Base-by-base conservation (phyloP, 2,113 vertebrate genomes). In the Myotis yumanensis region DNA sequence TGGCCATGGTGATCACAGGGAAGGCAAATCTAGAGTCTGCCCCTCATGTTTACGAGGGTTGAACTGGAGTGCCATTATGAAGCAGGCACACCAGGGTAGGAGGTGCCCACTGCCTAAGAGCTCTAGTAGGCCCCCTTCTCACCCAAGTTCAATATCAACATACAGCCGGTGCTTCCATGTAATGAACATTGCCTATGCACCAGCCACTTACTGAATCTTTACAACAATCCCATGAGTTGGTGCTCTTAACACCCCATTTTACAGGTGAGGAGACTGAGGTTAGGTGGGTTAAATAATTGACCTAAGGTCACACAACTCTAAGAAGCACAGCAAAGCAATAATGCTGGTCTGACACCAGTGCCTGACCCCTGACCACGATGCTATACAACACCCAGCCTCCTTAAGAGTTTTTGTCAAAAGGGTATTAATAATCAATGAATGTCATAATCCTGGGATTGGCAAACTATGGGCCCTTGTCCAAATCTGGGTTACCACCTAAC, bases 21-120 rank as follows among this genome's bases (percentile, higher is more conserved):
- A 48, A 75, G 66, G 12, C 16, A 18, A 30, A 18, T 17, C 23
- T 17, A 5, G 46, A 71, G 32, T 40, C 4, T 20, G n/a, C 40
- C 28, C 48, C 23, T 28, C 4, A 3, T 4, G 28, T 62, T 72
- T 17, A 2, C 0, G 10, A 66, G 23, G 32, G 7, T 43, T 35
- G 15, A 43, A 12, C 16, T 7, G 5, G 22, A 48, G 7, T 32
- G 25, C 2, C 0, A 14, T 3, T 32, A 2, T n/a, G 52, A 48
- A 1, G 7, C 30, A 30, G 20, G 40, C 1, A 32, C 11, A 3
- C 0, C 11, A 66, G 4, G 12, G 20, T 35, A 51, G 51, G 28
- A 69, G 40, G 30, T 5, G 5, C 37, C 57, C 30, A 43, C 30
- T 17, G n/a, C 73, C 57, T 20, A n/a, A 66, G 57, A 46, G 32